A percentile compares a stretch with the other conserved stretches of the same genome.
phyloP scores from a whole-genome alignment of 2,113 vertebrate species.

The Beaufortia kweichowensis region DNA sequence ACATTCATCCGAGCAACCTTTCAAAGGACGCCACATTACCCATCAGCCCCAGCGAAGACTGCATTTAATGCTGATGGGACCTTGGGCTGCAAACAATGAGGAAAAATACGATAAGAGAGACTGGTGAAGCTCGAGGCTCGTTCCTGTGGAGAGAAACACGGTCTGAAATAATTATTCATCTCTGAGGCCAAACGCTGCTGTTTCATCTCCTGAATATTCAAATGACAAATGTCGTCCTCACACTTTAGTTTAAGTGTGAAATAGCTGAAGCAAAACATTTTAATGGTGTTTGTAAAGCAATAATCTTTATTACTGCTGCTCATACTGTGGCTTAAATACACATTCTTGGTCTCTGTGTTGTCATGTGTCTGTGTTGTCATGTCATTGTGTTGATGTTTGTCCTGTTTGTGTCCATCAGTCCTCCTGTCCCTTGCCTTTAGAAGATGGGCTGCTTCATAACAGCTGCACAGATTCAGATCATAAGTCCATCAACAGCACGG shows the following conservation, averaged over 20 bases:
- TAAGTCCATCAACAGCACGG: constrained; percentile 78
- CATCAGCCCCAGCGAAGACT: neutral
- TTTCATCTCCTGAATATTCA: constrained; percentile 15
- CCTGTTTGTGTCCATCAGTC: constrained; percentile 66
- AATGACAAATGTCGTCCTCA: neutral
- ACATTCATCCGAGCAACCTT: constrained; percentile 22
- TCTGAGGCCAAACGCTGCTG: neutral
- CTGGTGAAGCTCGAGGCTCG: neutral
- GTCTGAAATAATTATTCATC: neutral
- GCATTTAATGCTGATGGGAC: constrained; percentile 15
- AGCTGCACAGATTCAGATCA: constrained; percentile 83
- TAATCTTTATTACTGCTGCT: neutral
- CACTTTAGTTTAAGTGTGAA: neutral
- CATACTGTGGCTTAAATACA: too few relatives aligned
- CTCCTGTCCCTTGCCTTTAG: constrained; percentile 73
- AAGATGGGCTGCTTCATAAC: constrained; percentile 79
- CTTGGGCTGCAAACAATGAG: neutral
- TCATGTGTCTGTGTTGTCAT: too few relatives aligned
- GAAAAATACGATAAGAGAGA: constrained; percentile 1
- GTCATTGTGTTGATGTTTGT: neutral
- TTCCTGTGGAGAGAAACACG: neutral
- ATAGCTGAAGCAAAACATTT: neutral
- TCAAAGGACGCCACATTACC: constrained; percentile 25
- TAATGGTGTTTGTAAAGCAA: neutral
- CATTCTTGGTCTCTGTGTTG: neutral